Base-by-base conservation (phyloP, 2,888 invertebrate genomes). In the Opisthograptis luteolata region DNA sequence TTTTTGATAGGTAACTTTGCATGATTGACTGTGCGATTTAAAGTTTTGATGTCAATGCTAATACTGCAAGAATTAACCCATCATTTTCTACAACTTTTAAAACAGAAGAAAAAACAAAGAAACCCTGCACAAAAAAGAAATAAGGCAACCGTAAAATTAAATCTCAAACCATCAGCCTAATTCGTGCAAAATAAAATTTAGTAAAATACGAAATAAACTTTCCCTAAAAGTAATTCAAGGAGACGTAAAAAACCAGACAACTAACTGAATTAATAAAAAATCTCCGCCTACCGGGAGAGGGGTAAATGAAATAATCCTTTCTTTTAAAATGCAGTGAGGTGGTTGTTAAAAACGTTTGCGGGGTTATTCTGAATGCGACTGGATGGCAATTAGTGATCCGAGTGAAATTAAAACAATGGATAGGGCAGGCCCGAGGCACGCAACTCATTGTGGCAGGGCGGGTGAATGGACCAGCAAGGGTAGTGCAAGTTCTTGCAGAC, bases 261-360 rank as follows among this genome's bases (percentile, higher is more conserved):
- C 73, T 69, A 64, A 71, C 79, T 75, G 83, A 87, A 87, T 87
- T 85, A 85, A 86, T 87, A 85, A 87, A 85, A 73, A 79, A 77
- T 68, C 75, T 71, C 78, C 74, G 74, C 78, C 73, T 72, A 73
- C 73, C 53, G 66, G 66, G 64, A 68, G 68, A 51, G 28, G 50
- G 80, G 79, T 73, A 77, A 78, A 80, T 79, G 85, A 82, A 87
- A 87, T 88, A 88, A 89, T 88, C 89, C 84, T 86, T 89, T 89
- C 84, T 87, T 88, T 87, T 87, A 88, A 88, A 90, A 88, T 87
- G 89, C 89, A 88, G 86, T 88, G 89, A 87, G 87, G 83, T 87
- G 88, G 87, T 84, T 84, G 85, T 84, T 87, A 83, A 83, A 84
- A 87, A 81, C 84, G 86, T 84, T 87, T 85, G 86, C 72, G 81